phyloP scores from a whole-genome alignment of 2,113 vertebrate genomes.

The Actinemys pallida region DNA sequence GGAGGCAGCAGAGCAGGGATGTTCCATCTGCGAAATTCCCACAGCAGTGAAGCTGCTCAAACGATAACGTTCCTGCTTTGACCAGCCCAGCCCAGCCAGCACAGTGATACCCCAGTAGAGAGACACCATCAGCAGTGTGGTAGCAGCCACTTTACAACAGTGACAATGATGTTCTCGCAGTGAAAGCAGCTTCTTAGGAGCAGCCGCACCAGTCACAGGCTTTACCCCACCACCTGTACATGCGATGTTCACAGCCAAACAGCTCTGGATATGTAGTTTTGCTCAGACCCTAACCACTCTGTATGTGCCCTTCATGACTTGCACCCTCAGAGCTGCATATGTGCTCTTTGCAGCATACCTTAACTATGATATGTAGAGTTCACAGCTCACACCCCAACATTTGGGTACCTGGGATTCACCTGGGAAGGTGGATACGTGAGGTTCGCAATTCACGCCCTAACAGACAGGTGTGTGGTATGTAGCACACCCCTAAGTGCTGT shows the following conservation, averaged over 20 bases:
- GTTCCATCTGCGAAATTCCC: neutral
- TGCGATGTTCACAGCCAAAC: neutral
- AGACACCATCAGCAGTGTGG: neutral
- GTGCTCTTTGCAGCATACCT: neutral
- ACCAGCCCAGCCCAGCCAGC: neutral
- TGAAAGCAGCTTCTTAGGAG: neutral
- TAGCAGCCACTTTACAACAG: neutral
- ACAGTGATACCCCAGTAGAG: neutral
- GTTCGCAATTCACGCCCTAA: neutral
- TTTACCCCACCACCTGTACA: neutral
- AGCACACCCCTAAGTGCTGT: no score
- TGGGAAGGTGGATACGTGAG: neutral
- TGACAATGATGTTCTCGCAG: neutral
- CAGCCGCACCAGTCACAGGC: neutral
- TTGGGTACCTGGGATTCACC: neutral
- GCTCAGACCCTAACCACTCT: neutral
- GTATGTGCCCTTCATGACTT: neutral
- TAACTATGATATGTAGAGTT: neutral
- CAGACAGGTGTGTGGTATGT: neutral
- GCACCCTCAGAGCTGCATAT: neutral
- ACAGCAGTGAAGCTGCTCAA: neutral
- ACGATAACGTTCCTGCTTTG: neutral
- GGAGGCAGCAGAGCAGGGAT: neutral
- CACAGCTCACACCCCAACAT: neutral
- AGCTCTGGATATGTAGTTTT: no score